A percentile compares a stretch with the other conserved stretches of the same genome.
These are phyloP conservation scores for Drosophila demipolita DNA, from an alignment of 2,888 invertebrate species.

Conservation along the genomic window DNA sequence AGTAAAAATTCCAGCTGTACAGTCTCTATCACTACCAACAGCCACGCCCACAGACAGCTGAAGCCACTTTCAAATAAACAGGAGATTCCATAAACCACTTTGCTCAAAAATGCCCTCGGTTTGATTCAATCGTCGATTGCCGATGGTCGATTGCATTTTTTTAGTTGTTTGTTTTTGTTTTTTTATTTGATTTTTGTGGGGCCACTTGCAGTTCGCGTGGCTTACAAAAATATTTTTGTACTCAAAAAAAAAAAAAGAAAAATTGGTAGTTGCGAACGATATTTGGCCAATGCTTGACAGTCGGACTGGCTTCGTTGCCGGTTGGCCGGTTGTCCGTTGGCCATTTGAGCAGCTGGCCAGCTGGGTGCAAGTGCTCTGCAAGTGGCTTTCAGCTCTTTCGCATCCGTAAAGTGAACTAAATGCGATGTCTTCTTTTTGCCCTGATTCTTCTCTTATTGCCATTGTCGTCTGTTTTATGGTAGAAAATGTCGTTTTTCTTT, in stretches of 20 bases:
- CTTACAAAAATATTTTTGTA: constrained; percentile 23
- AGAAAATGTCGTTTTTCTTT: constrained; percentile 21
- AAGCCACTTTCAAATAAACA: constrained; percentile 24
- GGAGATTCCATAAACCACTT: constrained; percentile 40
- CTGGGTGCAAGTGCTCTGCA: constrained; percentile 4
- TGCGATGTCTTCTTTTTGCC: constrained; percentile 6
- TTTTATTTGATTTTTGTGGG: background rate
- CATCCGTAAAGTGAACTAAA: constrained; percentile 33
- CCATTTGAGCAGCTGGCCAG: constrained; percentile 12
- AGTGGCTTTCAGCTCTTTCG: constrained; percentile 23
- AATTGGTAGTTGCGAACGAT: constrained; percentile 19
- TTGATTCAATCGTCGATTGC: constrained; percentile 39
- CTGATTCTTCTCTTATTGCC: constrained; percentile 5
- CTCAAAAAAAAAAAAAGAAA: background rate
- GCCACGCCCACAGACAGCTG: constrained; percentile 9
- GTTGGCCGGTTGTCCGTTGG: constrained; percentile 27
- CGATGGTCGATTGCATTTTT: constrained; percentile 29
- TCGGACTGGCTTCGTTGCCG: constrained; percentile 33
- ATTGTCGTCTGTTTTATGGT: constrained; percentile 50
- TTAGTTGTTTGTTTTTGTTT: background rate
- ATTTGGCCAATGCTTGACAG: constrained; percentile 47
- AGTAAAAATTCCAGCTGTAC: constrained; percentile 26
- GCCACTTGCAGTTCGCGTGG: constrained; percentile 8
- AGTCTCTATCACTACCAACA: background rate
- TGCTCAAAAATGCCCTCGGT: constrained; percentile 38